These are phyloP conservation scores for Muraenolepis orangiensis DNA, from an alignment of 2,797 vertebrate genomes.

Conservation along the genomic window DNA sequence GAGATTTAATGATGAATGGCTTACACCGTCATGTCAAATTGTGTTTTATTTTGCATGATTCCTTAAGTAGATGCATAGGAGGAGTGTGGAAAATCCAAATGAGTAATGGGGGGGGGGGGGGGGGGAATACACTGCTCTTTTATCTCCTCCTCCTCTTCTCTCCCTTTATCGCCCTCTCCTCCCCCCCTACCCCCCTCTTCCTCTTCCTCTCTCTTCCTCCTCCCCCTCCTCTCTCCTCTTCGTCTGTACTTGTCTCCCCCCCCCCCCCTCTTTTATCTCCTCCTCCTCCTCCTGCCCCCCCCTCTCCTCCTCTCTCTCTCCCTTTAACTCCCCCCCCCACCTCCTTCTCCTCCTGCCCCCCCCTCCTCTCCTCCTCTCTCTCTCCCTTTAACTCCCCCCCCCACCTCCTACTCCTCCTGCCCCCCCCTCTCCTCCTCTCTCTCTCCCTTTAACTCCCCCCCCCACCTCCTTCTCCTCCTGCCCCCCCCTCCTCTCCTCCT, in stretches of 20 bases:
- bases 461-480: neutral
- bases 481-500: neutral
- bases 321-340: neutral
- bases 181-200: neutral
- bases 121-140: neutral
- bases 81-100: neutral
- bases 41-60: neutral
- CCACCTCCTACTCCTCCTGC: too few relatives aligned
- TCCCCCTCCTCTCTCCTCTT: neutral
- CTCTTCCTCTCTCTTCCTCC: neutral
- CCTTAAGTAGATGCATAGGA: neutral
- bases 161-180: neutral
- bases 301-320: neutral
- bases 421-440: neutral
- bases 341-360: neutral
- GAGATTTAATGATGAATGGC: neutral
- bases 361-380: neutral
- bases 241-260: too few relatives aligned
- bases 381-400: too few relatives aligned
- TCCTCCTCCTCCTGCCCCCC: neutral
- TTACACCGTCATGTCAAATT: too few relatives aligned
- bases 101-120: too few relatives aligned
- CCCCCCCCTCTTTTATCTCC: neutral
- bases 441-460: neutral
- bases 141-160: neutral